These are phyloP conservation scores for Odontomyia ornata DNA, from an alignment of 2,888 invertebrate species.

Conservation along the genomic window DNA sequence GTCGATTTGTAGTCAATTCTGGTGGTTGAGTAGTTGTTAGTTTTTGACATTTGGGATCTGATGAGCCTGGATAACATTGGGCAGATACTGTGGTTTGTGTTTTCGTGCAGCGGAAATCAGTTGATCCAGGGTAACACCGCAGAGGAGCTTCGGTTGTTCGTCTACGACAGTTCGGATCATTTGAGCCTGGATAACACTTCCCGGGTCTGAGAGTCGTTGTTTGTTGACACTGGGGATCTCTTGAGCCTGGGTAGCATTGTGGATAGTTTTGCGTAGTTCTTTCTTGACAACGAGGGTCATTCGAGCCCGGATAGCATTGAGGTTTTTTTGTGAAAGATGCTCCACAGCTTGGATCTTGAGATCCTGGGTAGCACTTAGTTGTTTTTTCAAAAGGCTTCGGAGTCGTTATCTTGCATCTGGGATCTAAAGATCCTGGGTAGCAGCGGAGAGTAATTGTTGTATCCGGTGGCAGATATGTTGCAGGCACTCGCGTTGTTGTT, in stretches of 20 bases:
- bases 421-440: slow-evolving; percentile 53
- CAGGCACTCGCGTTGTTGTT: slow-evolving; percentile 50
- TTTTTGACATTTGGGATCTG: slow-evolving; percentile 58
- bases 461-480: slow-evolving; percentile 51
- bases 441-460: slow-evolving; percentile 51
- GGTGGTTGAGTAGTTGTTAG: slow-evolving; percentile 4
- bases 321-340: slow-evolving; percentile 59
- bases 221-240: background rate
- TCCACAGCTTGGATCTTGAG: slow-evolving; percentile 59
- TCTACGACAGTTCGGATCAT: slow-evolving; percentile 55
- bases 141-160: slow-evolving; percentile 39
- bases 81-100: slow-evolving; percentile 53
- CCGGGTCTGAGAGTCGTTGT: slow-evolving; percentile 48
- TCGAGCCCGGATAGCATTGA: slow-evolving; percentile 60
- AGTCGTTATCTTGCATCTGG: slow-evolving; percentile 56
- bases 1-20: slow-evolving; percentile 43
- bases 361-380: slow-evolving; percentile 54
- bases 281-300: slow-evolving; percentile 58
- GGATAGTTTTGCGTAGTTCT: slow-evolving; percentile 50
- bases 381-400: slow-evolving; percentile 53
- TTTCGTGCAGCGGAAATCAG: slow-evolving; percentile 53
- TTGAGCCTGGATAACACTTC: slow-evolving; percentile 49
- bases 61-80: slow-evolving; percentile 61
- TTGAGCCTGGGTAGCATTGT: slow-evolving; percentile 60
- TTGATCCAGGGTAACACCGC: slow-evolving; percentile 55